Conservation (phyloP, 2,797 vertebrate species). For the Balearica regulorum region DNA sequence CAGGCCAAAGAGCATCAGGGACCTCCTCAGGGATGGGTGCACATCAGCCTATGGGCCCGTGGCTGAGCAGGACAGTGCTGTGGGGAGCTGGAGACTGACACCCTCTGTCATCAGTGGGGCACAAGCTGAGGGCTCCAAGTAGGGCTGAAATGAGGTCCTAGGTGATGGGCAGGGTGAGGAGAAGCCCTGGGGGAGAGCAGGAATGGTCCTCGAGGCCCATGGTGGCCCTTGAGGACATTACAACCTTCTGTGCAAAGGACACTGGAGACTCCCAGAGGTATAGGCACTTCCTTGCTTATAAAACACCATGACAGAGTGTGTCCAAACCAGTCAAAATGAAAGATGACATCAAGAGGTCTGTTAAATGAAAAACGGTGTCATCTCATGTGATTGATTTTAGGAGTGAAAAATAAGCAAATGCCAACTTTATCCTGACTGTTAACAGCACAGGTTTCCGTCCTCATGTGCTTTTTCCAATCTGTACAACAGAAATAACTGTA, state of each 20-base stretch:
- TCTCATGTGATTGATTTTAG: background rate
- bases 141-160: background rate
- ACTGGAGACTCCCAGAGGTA: background rate
- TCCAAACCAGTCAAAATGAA: background rate
- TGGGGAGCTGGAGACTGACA: background rate
- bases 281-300: background rate
- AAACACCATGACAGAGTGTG: background rate
- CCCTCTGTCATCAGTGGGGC: no score
- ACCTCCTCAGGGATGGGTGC: background rate
- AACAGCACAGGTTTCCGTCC: background rate
- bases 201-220: background rate
- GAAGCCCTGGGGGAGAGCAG: background rate
- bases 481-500: background rate
- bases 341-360: background rate
- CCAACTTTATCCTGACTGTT: background rate
- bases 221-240: background rate
- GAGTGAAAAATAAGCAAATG: background rate
- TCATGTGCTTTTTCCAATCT: background rate
- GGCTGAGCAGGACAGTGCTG: background rate
- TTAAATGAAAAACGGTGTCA: background rate
- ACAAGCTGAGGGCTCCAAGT: background rate
- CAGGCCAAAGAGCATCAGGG: background rate
- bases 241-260: background rate
- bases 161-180: background rate
- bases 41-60: accelerated